Conservation (phyloP, 2,113 vertebrate species). For the Acanthisitta chloris region DNA sequence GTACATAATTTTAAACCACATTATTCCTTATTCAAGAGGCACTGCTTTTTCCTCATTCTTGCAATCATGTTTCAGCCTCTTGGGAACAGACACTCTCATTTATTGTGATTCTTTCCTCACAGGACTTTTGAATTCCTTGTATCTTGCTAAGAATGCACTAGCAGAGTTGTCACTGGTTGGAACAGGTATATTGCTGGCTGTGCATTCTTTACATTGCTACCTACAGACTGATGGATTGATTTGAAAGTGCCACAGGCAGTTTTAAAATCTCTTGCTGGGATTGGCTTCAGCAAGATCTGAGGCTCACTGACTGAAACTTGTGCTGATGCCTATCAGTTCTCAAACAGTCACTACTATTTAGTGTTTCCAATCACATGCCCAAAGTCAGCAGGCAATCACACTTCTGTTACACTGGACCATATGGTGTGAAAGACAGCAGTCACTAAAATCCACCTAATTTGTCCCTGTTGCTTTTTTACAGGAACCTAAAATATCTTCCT, state of each 20-base stretch:
- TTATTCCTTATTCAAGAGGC: background rate
- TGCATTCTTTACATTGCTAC: slow-evolving; percentile 14
- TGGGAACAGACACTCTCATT: background rate
- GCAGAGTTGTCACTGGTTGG: background rate
- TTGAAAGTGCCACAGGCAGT: slow-evolving; percentile 22
- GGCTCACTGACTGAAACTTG: background rate
- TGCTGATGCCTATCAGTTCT: background rate
- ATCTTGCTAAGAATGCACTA: background rate
- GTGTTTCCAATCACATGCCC: background rate
- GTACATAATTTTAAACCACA: background rate
- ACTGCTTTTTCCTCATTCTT: background rate
- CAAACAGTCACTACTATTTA: background rate
- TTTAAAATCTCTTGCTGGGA: slow-evolving; percentile 33
- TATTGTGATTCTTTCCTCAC: background rate
- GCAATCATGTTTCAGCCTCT: background rate
- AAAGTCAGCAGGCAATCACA: background rate
- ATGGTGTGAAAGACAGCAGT: background rate
- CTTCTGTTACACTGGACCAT: background rate
- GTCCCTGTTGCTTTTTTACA: background rate
- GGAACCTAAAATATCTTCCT: background rate
- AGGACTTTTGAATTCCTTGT: background rate
- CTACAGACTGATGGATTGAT: slow-evolving; percentile 46
- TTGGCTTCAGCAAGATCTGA: background rate
- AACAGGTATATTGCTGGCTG: background rate
- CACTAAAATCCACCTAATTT: background rate